These are phyloP conservation scores for Idaea biselata DNA, from an alignment of 2,888 invertebrate species.

Conservation along the genomic window DNA sequence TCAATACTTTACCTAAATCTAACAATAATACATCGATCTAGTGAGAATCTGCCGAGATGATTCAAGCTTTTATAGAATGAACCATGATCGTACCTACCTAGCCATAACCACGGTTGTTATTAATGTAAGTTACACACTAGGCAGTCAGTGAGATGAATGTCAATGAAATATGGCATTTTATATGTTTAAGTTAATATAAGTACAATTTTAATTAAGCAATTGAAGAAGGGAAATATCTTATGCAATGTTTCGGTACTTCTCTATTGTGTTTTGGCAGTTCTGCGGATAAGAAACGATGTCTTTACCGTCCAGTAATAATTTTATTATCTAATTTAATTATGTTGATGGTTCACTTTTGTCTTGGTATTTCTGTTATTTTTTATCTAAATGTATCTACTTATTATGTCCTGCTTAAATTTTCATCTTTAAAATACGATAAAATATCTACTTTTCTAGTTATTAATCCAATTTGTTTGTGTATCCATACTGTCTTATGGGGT, in stretches of 20 bases:
- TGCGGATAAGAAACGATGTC: not conserved
- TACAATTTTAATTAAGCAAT: constrained; percentile 13
- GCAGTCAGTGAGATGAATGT: constrained; percentile 54
- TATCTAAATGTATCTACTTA: too few relatives aligned
- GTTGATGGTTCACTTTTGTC: too few relatives aligned
- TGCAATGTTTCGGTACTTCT: constrained; percentile 9
- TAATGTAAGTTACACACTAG: constrained; percentile 30
- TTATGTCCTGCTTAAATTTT: too few relatives aligned
- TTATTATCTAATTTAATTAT: too few relatives aligned
- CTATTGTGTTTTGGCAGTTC: not conserved
- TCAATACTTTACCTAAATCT: not conserved
- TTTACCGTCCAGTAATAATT: not conserved
- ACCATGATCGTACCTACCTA: not conserved
- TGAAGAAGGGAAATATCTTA: not conserved
- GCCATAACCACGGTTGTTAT: constrained; percentile 29
- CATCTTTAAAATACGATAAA: too few relatives aligned
- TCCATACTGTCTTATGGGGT: too few relatives aligned
- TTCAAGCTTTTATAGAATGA: too few relatives aligned
- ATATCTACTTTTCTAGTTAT: too few relatives aligned
- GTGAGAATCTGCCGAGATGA: too few relatives aligned
- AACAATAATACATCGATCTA: not conserved
- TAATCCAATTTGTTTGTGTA: too few relatives aligned
- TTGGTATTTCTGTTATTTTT: too few relatives aligned
- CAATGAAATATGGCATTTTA: constrained; percentile 57
- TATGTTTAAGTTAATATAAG: constrained; percentile 21